These are phyloP conservation scores for Meloidogyne chitwoodi DNA, from an alignment of 1,140 invertebrate species.

Conservation along the genomic window DNA sequence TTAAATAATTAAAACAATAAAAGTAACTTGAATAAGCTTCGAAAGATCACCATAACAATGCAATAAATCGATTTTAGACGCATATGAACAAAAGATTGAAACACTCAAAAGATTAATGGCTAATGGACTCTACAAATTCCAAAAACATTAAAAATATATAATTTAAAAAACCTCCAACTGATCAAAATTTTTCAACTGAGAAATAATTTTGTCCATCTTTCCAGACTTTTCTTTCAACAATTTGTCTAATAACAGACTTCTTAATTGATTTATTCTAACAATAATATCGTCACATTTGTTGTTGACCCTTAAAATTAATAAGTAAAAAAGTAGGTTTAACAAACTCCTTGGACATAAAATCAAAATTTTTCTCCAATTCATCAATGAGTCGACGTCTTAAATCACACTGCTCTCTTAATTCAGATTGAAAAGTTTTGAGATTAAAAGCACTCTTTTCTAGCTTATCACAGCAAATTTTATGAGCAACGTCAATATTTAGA, in stretches of 20 bases:
- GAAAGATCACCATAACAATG: conserved; percentile 38
- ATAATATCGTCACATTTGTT: conserved; percentile 36
- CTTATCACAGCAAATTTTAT: conserved; percentile 53
- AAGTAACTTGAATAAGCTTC: conserved; percentile 28
- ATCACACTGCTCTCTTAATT: conserved; percentile 49
- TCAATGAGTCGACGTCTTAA: conserved; percentile 40
- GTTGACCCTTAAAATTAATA: conserved; percentile 18
- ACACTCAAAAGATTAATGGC: conserved; percentile 41
- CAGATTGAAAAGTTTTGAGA: conserved; percentile 46
- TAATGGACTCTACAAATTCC: conserved; percentile 37
- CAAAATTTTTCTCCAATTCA: conserved; percentile 42
- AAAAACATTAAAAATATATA: conserved; percentile 6
- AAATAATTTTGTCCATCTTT: conserved; percentile 29
- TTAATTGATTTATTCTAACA: conserved; percentile 27
- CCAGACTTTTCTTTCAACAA: conserved; percentile 34
- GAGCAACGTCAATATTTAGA: conserved; percentile 54
- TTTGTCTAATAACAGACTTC: conserved; percentile 20
- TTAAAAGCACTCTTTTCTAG: conserved; percentile 49
- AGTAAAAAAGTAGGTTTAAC: neutral
- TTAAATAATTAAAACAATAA: neutral
- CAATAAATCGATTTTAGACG: conserved; percentile 55
- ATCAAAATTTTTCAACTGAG: conserved; percentile 32
- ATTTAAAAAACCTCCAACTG: conserved; percentile 9
- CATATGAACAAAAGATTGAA: conserved; percentile 57
- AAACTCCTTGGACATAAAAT: conserved; percentile 7